Conservation (phyloP, 2,113 vertebrate species). For the Oostethus manadensis region DNA sequence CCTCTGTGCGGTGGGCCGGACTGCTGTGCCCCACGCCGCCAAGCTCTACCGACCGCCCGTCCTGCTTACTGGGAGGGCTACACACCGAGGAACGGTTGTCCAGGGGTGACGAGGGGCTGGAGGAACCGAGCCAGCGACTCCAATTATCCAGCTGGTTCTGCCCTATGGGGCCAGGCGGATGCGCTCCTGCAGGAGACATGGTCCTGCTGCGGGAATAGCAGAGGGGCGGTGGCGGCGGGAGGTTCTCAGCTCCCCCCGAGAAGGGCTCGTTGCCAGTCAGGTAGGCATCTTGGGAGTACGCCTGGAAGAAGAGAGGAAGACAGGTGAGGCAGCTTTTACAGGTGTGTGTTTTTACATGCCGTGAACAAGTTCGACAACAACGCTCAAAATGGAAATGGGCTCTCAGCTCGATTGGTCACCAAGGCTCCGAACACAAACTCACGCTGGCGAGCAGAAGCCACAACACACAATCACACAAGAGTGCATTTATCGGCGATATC, state of each 20-base stretch:
- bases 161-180: slow-evolving; percentile 58
- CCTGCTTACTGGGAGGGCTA: slow-evolving; percentile 64
- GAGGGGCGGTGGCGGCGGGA: slow-evolving; percentile 86
- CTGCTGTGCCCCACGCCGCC: slow-evolving; percentile 71
- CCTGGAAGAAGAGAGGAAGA: slow-evolving; percentile 64
- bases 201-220: slow-evolving; percentile 83
- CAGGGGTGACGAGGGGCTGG: slow-evolving; percentile 68
- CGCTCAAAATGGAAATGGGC: slow-evolving; percentile 10
- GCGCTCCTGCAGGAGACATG: slow-evolving; percentile 64
- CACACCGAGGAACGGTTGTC: slow-evolving; percentile 61
- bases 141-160: slow-evolving; percentile 75
- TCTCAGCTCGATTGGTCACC: slow-evolving; percentile 28
- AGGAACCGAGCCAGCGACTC: slow-evolving; percentile 65
- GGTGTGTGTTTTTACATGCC: slow-evolving; percentile 1
- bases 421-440: slow-evolving; percentile 24
- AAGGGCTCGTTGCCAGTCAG: slow-evolving; percentile 90
- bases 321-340: neutral
- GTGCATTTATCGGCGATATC: neutral
- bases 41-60: slow-evolving; percentile 52
- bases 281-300: slow-evolving; percentile 95
- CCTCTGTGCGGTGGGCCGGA: slow-evolving; percentile 72
- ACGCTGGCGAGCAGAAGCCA: slow-evolving; percentile 23
- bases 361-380: slow-evolving; percentile 27
- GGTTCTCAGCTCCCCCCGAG: slow-evolving; percentile 83
- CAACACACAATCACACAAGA: slow-evolving; percentile 11